Conservation (phyloP, 1,140 invertebrate genomes). For the Berghia stephanieae region DNA sequence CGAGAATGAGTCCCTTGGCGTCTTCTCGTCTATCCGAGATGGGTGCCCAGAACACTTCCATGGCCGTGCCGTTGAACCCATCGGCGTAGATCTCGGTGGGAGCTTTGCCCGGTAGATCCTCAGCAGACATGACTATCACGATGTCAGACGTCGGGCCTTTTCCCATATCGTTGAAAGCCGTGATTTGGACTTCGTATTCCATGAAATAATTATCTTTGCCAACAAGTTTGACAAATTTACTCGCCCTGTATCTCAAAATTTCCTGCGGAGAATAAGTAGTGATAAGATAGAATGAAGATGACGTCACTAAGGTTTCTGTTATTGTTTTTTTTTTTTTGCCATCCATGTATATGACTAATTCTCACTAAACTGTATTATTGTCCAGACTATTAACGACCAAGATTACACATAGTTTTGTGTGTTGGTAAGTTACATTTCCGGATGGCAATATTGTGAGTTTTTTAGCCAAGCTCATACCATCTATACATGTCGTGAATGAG, state of each 20-base stretch:
- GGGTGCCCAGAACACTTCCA: conserved; percentile 90
- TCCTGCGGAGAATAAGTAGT: conserved; percentile 27
- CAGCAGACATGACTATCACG: conserved; percentile 85
- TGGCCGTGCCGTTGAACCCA: conserved; percentile 88
- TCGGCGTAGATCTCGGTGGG: conserved; percentile 75
- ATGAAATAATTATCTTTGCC: conserved; percentile 84
- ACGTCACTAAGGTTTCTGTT: too few species aligned
- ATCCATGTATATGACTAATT: too few species aligned
- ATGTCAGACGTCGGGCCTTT: conserved; percentile 83
- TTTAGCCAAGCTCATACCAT: too few species aligned
- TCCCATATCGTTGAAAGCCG: conserved; percentile 81
- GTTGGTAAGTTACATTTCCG: too few species aligned
- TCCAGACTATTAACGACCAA: too few species aligned
- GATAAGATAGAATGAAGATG: too few species aligned
- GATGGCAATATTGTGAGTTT: too few species aligned
- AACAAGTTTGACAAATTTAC: conserved; percentile 67
- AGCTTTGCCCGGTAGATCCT: conserved; percentile 71
- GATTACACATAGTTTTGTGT: too few species aligned
- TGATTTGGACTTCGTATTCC: conserved; percentile 89
- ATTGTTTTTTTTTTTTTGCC: too few species aligned
- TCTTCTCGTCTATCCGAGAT: conserved; percentile 84
- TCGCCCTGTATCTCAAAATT: conserved; percentile 28
- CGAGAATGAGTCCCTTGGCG: conserved; percentile 88
- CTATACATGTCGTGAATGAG: too few species aligned
- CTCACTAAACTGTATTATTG: too few species aligned